Percentiles rank a stretch among this genome's conserved stretches.
Conservation (phyloP, 2,888 invertebrate species). For the Heliconius ethilla region DNA sequence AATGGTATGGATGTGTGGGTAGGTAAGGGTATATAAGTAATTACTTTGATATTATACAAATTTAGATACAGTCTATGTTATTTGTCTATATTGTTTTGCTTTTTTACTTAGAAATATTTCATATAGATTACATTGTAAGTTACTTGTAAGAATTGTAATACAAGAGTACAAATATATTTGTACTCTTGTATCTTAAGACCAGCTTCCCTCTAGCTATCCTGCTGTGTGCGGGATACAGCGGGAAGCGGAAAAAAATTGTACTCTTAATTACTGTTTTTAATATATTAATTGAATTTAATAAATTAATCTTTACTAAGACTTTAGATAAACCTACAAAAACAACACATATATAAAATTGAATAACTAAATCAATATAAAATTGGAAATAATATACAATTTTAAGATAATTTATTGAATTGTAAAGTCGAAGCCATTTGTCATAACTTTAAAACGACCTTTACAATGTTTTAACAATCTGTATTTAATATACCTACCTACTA, state of each 20-base stretch:
- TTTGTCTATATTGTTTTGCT: background rate
- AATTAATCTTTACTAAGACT: background rate
- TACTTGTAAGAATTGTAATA: no score
- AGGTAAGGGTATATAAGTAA: slow-evolving; percentile 76
- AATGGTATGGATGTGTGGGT: slow-evolving; percentile 84
- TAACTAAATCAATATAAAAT: background rate
- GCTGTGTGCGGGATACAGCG: no score
- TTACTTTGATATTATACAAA: slow-evolving; percentile 41
- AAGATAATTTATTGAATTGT: background rate
- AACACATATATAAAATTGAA: background rate
- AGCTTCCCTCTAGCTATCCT: no score
- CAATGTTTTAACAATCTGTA: background rate
- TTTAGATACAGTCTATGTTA: background rate
- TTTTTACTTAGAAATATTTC: background rate
- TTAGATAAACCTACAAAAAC: background rate
- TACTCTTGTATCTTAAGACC: background rate
- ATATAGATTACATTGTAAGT: background rate
- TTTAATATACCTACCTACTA: background rate
- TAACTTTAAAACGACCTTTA: slow-evolving; percentile 5
- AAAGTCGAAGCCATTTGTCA: background rate
- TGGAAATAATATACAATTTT: background rate
- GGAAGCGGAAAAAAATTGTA: no score
- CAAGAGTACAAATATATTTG: no score
- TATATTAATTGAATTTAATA: no score
- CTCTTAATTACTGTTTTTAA: no score